Conservation (phyloP, 2,113 vertebrate genomes). For the Pristiophorus japonicus region DNA sequence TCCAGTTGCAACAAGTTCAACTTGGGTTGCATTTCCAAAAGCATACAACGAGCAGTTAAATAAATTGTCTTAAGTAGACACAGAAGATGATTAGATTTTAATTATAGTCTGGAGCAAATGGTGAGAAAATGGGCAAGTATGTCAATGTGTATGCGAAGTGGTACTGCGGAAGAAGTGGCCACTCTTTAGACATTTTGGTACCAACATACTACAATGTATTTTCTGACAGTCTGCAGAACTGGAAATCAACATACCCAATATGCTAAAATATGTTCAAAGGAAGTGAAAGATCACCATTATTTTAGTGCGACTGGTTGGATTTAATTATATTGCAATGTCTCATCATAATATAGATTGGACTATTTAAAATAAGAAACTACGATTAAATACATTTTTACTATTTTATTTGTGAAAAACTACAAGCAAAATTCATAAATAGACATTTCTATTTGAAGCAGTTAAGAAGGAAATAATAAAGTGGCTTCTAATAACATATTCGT, state of each 20-base stretch:
- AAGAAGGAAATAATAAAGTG: constrained; percentile 80
- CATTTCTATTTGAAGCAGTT: constrained; percentile 98
- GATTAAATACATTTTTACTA: constrained; percentile 82
- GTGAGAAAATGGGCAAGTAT: not conserved
- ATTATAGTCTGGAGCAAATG: not conserved
- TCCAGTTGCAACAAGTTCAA: not conserved
- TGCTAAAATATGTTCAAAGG: not conserved
- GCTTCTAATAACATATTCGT: constrained; percentile 97
- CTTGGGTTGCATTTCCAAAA: not conserved
- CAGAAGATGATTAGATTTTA: not conserved
- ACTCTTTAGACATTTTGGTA: not conserved
- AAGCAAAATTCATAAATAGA: constrained; percentile 99
- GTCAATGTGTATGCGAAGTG: not conserved
- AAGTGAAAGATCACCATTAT: not conserved
- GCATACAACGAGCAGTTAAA: not conserved
- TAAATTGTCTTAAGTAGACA: not conserved
- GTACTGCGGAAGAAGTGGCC: not conserved
- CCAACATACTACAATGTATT: not conserved
- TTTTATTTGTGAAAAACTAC: constrained; percentile 99
- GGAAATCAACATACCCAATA: not conserved
- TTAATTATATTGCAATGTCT: constrained; percentile 50
- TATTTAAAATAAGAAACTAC: constrained; percentile 41
- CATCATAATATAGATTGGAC: constrained; percentile 30
- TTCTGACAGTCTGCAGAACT: not conserved
- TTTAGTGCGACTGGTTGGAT: not conserved